Conservation (phyloP, 2,113 vertebrate species). For the Cnemophilus loriae region DNA sequence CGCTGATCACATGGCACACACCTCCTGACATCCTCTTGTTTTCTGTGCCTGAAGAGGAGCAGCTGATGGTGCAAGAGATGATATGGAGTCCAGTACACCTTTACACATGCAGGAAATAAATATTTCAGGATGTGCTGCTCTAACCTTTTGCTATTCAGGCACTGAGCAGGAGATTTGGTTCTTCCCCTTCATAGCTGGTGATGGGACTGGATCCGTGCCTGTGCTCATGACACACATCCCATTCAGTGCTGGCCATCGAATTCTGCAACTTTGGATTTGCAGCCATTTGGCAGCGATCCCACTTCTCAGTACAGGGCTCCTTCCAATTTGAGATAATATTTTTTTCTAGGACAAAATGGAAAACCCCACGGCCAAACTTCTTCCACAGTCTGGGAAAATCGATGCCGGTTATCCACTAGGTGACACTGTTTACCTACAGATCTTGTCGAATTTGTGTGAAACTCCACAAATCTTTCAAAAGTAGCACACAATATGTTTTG, state of each 20-base stretch:
- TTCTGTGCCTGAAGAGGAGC: not conserved
- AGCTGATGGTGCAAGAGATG: not conserved
- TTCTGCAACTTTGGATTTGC: not conserved
- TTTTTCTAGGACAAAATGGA: not conserved
- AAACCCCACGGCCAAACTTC: not conserved
- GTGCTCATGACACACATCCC: not conserved
- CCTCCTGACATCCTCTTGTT: not conserved
- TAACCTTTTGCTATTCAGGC: not conserved
- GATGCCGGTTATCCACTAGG: constrained; percentile 63
- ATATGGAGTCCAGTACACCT: not conserved
- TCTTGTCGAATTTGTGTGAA: not conserved
- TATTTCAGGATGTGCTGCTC: not conserved
- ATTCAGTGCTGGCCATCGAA: not conserved
- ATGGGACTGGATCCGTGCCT: not conserved
- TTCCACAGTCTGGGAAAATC: not conserved
- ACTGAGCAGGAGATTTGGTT: not conserved
- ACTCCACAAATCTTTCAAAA: constrained; percentile 30
- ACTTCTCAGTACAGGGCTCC: not conserved
- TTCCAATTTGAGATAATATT: not conserved
- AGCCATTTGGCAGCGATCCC: not conserved
- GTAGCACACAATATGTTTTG: constrained; percentile 7
- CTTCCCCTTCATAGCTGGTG: not conserved
- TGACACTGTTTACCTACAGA: constrained; percentile 76
- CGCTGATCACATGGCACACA: not conserved
- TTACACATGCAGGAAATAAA: not conserved